Evolutionary conservation across 2,888 invertebrate species (phyloP), one percentile per base, ranked within the genome.

Genomic region (Blera fallax): DNA sequence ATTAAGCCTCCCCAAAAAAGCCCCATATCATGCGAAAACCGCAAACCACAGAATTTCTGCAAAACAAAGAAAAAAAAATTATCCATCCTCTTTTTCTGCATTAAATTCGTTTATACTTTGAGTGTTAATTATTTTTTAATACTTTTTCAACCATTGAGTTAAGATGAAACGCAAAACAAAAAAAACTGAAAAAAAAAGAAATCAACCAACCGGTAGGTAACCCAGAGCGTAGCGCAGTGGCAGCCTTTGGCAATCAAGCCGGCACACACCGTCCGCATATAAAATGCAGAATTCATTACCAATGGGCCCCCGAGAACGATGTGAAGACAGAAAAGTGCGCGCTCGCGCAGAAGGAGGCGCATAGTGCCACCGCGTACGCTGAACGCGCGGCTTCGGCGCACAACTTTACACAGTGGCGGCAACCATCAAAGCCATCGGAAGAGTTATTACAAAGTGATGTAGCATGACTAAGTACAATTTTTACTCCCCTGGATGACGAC

Each of bases 381-480:
- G 43, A 58, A 69, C 54, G 74, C 56, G 60, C 37, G 74, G 65
- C 87, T 79, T 67, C 82, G 80, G 79, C 73, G 87, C 80, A 82
- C 79, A 79, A 64, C 74, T 85, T 87, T 87, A 84, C 81, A 81
- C 82, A 72, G 69, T 87, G 82, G 81, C 88, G 87, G 89, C 80
- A 89, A 89, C 89, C 88, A 90, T 90, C 91, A 90, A 90, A 91
- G 91, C 87, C 88, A 88, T 89, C 89, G 88, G 89, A 88, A 89
- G 89, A 91, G 90, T 91, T 90, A 91, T 91, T 91, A 91, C 91
- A 91, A 91, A 90, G 89, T 91, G 90, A 89, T 91, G 91, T 91
- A 90, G 91, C 92, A 92, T 91, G 91, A 91, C 91, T 91, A 91
- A 91, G 91, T 91, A 91, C 89, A 90, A 91, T 91, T 91, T 91